Evolutionary conservation across 2,113 vertebrate genomes (phyloP).

Genomic region (Hydrolagus affinis): DNA sequence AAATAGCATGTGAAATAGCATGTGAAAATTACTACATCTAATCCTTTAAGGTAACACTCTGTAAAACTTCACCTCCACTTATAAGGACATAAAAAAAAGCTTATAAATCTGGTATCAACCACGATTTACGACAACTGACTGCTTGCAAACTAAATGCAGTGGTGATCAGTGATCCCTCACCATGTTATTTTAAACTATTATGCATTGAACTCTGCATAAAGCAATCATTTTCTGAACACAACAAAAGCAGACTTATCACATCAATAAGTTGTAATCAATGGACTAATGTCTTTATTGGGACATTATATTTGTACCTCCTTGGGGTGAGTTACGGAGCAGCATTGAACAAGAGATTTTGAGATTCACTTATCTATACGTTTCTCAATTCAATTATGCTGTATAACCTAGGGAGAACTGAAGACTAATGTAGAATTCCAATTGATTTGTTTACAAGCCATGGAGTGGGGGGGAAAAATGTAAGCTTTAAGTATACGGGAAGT

Average conservation of each 20-base stretch:
- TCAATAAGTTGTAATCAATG: background rate
- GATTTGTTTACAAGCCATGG: background rate
- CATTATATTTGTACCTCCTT: background rate
- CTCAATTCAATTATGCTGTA: background rate
- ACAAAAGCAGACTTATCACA: background rate
- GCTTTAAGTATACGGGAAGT: background rate
- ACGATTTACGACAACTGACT: background rate
- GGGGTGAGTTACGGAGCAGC: background rate
- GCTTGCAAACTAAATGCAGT: background rate
- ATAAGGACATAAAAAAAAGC: background rate
- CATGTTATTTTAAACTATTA: background rate
- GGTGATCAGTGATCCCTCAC: background rate
- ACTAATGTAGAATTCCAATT: background rate
- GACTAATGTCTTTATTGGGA: background rate
- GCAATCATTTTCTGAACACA: background rate
- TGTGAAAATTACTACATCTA: background rate
- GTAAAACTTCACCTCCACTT: slow-evolving; percentile 26
- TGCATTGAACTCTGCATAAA: background rate
- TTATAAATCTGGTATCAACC: slow-evolving; percentile 12
- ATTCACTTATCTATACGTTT: background rate
- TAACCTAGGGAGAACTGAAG: background rate
- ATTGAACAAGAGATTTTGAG: background rate
- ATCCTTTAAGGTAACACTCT: slow-evolving; percentile 13
- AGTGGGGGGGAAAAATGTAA: background rate
- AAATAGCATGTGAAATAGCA: no score